These are phyloP conservation scores for Tromatobia lineatoria DNA, from an alignment of 2,888 invertebrate genomes.

Conservation along the genomic window DNA sequence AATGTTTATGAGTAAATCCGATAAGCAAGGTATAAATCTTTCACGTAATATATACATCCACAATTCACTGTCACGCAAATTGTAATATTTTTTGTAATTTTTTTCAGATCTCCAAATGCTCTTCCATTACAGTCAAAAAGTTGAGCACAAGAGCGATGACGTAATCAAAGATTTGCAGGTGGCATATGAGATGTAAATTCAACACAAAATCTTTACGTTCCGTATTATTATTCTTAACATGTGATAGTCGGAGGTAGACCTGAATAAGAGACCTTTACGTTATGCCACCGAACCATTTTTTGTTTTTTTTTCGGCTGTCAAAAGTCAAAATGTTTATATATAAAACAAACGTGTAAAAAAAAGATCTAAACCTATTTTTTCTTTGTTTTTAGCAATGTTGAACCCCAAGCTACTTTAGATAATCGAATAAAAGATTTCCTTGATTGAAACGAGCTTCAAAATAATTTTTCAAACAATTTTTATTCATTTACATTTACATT, in stretches of 20 bases:
- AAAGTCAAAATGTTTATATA: neutral
- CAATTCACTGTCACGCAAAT: neutral
- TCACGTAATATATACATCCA: neutral
- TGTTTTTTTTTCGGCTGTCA: neutral
- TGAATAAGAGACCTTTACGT: conserved; percentile 1
- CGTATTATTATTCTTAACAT: neutral
- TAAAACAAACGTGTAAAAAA: neutral
- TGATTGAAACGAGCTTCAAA: neutral
- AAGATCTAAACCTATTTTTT: too few species aligned
- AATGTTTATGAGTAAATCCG: conserved; percentile 88
- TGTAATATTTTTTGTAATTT: conserved; percentile 50
- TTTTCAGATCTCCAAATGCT: conserved; percentile 84
- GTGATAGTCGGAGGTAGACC: conserved; percentile 13
- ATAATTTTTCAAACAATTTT: neutral
- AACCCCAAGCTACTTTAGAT: too few species aligned
- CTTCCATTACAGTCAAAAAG: conserved; percentile 81
- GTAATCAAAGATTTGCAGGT: conserved; percentile 80
- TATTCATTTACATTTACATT: too few species aligned
- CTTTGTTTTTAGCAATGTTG: too few species aligned
- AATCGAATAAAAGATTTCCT: neutral
- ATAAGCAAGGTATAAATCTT: conserved; percentile 87
- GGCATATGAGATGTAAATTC: conserved; percentile 83
- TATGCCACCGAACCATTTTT: neutral
- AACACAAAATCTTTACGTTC: neutral
- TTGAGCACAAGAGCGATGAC: conserved; percentile 77